Base-by-base conservation (phyloP, 2,797 vertebrate species). In the Pagetopsis macropterus region DNA sequence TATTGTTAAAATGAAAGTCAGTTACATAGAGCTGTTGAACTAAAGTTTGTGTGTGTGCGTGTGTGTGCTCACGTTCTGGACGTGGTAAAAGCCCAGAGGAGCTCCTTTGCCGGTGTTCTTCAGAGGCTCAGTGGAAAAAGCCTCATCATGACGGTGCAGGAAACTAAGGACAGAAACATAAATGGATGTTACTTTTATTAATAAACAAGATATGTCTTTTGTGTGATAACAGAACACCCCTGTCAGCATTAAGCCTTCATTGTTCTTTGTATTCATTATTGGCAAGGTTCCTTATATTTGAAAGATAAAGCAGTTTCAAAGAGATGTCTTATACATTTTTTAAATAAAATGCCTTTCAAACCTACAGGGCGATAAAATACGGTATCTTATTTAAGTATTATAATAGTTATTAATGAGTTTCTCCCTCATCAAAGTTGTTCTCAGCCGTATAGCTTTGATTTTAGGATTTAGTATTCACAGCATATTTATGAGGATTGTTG, bases 71-170 rank as follows among this genome's bases (percentile, higher is more conserved):
- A 99, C 98, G 61, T 99, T 99, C 90, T 99, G 98, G 51, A 99
- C 97, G 0, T 99, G 98, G 70, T 98, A 99, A 83, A 99, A 99
- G 45, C 97, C 97, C 74, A 99, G 95, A 1, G 97, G 96, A 68
- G 96, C 91, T 75, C 97, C 97, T 91, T 96, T 96, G 68, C 98
- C 97, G 0, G 95, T 93, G 92, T 99, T 99, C 87, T 99, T 99
- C 70, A 99, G 94, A 50, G 98, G 98, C 83, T 99, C 98, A 0
- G 98, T 99, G 51, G 98, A 99, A 92, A 99, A 99, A 12, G 98
- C 98, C 90, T 99, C 98, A 51, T 99, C 98, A 1, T 99, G 98
- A n/a, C 98, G 96, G 90, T 99, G 98, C 69, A 99, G 91, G 93
- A 99, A 99, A 92, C 98, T 99, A 86, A 55, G 31, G 23, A 56